Evolutionary conservation across 1,140 invertebrate genomes (phyloP), one percentile per base, ranked within the genome.

Genomic region (Bombus pascuorum): DNA sequence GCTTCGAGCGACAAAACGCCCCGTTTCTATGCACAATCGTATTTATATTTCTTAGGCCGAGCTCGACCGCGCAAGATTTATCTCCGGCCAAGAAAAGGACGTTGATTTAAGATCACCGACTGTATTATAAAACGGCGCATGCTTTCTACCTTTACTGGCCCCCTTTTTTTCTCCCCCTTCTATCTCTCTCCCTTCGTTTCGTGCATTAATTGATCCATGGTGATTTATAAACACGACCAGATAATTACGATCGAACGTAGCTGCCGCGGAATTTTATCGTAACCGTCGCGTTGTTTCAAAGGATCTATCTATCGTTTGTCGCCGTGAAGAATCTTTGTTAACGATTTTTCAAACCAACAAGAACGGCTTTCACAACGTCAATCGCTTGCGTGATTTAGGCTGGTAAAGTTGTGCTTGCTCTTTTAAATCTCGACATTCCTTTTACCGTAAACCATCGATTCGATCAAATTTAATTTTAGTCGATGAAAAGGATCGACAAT

Each of bases 101-200:
- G 68, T 89, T 90, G 86, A 89, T 87, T 85, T 87, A 90, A 90
- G 86, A 90, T 89, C 70, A 79, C 71, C 22, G 53, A 66, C 73
- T 37, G 75, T 85, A 87, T 87, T 87, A 90, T 87, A 90, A 90
- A 90, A 89, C 80, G 65, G 37, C 70, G 70, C 85, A 85, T 75
- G 68, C 75, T 87, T 73, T 74, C 53, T 80, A 37, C 66, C 42
- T 65, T 76, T 53, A 59, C 42, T 72, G 39, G n/a, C 18, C 34
- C 68, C 62, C 78, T 79, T 53, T n/a, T 47, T 75, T 53, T 22
- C 9, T 37, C 32, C 18, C n/a, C 68, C 70, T 2, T 37, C 73
- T 62, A 22, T n/a, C 59, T 12, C 59, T 44, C 47, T n/a, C 53
- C 32, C 57, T 47, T 34, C 12, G 12, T 68, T 47, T 62, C 53